Evolutionary conservation across 2,888 invertebrate species (phyloP).

Genomic region (Odontocolon sp.): DNA sequence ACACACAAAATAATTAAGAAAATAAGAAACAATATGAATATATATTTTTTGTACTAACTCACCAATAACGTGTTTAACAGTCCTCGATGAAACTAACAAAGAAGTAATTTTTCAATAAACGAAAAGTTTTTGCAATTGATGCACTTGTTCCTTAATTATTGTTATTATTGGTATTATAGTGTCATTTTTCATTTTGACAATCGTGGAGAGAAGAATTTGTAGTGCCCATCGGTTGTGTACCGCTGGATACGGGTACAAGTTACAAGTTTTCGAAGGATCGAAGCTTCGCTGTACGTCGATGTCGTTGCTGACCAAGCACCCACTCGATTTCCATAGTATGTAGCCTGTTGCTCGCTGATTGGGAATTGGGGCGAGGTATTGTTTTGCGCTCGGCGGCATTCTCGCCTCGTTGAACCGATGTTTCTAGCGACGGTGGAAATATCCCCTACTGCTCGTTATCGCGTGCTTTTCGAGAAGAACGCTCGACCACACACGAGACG

Average conservation of each 20-base stretch:
- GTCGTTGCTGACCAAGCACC: constrained; percentile 36
- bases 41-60: too few relatives aligned
- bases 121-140: too few relatives aligned
- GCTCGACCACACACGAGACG: constrained; percentile 29
- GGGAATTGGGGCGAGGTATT: constrained; percentile 69
- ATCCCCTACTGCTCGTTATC: constrained; percentile 38
- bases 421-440: not conserved
- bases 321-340: constrained; percentile 47
- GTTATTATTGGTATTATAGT: too few relatives aligned
- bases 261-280: constrained; percentile 17
- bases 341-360: constrained; percentile 68
- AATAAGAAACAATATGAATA: too few relatives aligned
- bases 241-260: too few relatives aligned
- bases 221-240: too few relatives aligned
- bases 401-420: constrained; percentile 56
- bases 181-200: too few relatives aligned
- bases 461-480: constrained; percentile 42
- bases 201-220: too few relatives aligned
- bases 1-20: constrained; percentile 5
- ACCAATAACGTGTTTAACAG: too few relatives aligned
- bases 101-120: too few relatives aligned
- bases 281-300: not conserved
- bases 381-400: constrained; percentile 61
- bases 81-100: too few relatives aligned
- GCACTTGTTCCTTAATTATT: too few relatives aligned